Evolutionary conservation across 2,797 vertebrate genomes (phyloP).

Genomic region (Mus minutoides): DNA sequence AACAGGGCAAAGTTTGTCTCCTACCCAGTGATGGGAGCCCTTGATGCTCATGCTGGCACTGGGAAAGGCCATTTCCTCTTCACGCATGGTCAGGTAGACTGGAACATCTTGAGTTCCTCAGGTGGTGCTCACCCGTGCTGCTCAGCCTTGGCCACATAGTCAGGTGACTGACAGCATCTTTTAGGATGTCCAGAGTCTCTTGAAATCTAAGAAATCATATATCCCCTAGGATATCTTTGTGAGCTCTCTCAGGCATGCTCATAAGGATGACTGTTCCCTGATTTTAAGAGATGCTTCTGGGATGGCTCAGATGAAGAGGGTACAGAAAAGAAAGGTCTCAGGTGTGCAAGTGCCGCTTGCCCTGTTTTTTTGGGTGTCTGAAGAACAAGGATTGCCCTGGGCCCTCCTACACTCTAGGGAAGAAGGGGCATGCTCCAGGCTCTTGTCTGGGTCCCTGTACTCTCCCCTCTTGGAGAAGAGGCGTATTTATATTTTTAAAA

Average conservation of each 20-base stretch:
- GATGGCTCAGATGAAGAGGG: neutral
- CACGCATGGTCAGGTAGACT: neutral
- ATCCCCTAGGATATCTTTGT: neutral
- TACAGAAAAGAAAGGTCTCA: neutral
- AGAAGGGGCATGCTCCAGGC: neutral
- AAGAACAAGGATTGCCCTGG: too few species aligned
- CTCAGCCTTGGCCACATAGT: neutral
- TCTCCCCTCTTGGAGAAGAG: neutral
- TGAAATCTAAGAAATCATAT: neutral
- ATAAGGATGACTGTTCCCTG: neutral
- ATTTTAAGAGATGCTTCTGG: neutral
- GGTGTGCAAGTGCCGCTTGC: neutral
- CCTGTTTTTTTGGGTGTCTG: neutral
- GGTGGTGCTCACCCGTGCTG: neutral
- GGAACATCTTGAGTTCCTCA: constrained; percentile 13
- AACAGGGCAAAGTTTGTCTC: constrained; percentile 55
- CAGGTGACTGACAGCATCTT: constrained; percentile 34
- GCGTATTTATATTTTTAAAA: neutral
- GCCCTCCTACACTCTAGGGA: neutral
- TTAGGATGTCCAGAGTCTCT: neutral
- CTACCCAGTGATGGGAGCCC: neutral
- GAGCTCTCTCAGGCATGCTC: neutral
- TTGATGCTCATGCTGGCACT: constrained; percentile 46
- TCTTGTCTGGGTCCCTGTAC: neutral
- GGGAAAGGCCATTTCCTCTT: constrained; percentile 26